Evolutionary conservation across 2,888 invertebrate species (phyloP).

Genomic region (Cryptocheilus praepositus): DNA sequence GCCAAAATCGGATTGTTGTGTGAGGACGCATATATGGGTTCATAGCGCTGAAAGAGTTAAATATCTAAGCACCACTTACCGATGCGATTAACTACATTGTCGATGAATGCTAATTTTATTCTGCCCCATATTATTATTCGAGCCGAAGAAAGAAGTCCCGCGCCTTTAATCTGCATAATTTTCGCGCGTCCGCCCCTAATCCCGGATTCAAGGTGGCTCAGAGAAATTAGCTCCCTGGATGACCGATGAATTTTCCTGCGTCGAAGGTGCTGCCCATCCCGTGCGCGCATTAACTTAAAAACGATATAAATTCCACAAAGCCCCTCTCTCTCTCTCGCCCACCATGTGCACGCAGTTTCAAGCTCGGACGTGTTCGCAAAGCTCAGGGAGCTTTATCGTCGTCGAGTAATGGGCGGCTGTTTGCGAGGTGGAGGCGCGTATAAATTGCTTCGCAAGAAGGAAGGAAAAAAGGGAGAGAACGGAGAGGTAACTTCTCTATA

Average conservation of each 20-base stretch:
- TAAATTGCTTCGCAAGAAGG: conserved; percentile 57
- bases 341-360: conserved; percentile 26
- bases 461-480: conserved; percentile 16
- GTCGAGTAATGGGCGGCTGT: conserved; percentile 57
- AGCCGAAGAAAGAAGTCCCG: too few relatives aligned
- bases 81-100: too few relatives aligned
- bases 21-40: too few relatives aligned
- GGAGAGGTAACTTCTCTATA: conserved; percentile 52
- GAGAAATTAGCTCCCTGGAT: conserved; percentile 29
- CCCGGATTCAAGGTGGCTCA: not conserved
- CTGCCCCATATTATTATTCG: too few relatives aligned
- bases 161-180: too few relatives aligned
- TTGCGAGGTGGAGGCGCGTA: conserved; percentile 58
- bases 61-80: too few relatives aligned
- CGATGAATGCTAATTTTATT: too few relatives aligned
- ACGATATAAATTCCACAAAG: conserved; percentile 39
- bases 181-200: too few relatives aligned
- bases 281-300: conserved; percentile 47
- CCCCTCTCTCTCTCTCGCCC: conserved; percentile 7
- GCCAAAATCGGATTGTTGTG: too few relatives aligned
- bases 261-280: conserved; percentile 15
- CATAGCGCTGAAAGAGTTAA: too few relatives aligned
- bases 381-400: conserved; percentile 54
- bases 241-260: conserved; percentile 20
- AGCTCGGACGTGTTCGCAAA: conserved; percentile 44